These are phyloP conservation scores for Sebastes cheni DNA, from an alignment of 2,797 vertebrate species.

Conservation along the genomic window DNA sequence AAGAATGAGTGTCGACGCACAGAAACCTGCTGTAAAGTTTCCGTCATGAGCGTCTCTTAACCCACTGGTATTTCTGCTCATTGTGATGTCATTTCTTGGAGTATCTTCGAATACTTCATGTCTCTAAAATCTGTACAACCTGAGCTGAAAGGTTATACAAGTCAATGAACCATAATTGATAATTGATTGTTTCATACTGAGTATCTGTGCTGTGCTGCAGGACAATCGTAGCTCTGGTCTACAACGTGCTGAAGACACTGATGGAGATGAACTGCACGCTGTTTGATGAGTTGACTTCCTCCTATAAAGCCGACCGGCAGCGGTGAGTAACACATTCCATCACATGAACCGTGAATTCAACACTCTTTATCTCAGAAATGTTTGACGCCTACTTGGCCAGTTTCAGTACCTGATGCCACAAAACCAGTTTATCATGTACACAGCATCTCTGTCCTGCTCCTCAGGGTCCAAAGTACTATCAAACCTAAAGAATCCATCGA, in stretches of 20 bases:
- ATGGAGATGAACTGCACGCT: constrained; percentile 99
- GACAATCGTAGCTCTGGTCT: constrained; percentile 96
- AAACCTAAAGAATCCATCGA: too few species aligned
- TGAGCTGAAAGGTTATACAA: too few species aligned
- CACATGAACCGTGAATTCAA: not conserved
- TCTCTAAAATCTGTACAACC: too few species aligned
- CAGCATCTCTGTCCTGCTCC: not conserved
- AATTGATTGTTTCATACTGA: not conserved
- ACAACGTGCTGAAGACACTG: constrained; percentile 95
- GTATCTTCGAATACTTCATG: too few species aligned
- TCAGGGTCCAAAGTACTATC: not conserved
- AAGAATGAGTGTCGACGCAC: not conserved
- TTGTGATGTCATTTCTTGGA: too few species aligned
- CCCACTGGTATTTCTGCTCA: too few species aligned
- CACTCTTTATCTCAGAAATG: not conserved
- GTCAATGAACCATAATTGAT: too few species aligned
- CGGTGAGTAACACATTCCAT: constrained; percentile 76
- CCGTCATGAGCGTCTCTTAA: not conserved
- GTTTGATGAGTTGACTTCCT: constrained; percentile 94
- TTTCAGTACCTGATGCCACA: not conserved
- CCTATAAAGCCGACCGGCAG: constrained; percentile 95
- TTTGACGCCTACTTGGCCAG: not conserved
- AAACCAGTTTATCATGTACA: not conserved
- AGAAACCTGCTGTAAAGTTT: not conserved
- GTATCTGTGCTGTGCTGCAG: constrained; percentile 71